Evolutionary conservation across 2,888 invertebrate species (phyloP).

Genomic region (Leptopterna dolabrata): DNA sequence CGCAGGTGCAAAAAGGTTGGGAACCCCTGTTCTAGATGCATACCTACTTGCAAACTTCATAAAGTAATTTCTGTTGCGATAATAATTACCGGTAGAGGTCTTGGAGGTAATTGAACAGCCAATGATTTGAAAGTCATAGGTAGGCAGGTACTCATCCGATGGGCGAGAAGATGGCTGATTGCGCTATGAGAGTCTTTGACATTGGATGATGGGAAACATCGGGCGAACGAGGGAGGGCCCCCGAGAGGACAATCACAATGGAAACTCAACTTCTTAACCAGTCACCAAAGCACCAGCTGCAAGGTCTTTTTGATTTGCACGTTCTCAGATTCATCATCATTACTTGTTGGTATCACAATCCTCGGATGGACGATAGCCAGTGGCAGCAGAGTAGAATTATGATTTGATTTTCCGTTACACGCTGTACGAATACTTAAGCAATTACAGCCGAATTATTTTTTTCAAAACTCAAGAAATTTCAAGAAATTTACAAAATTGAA

Average conservation of each 20-base stretch:
- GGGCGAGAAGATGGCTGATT: not conserved
- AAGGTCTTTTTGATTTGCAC: constrained; percentile 30
- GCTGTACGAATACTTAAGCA: no score
- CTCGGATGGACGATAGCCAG: not conserved
- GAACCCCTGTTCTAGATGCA: not conserved
- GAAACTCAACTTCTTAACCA: not conserved
- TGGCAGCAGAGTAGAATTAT: not conserved
- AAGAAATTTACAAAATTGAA: no score
- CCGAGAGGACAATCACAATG: constrained; percentile 28
- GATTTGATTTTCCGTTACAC: not conserved
- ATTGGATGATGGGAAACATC: constrained; percentile 7
- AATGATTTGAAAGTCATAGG: not conserved
- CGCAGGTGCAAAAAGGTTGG: no score
- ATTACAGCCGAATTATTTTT: no score
- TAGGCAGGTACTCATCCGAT: no score
- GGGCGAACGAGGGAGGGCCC: not conserved
- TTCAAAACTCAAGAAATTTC: no score
- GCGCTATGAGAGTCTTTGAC: not conserved
- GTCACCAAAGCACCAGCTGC: not conserved
- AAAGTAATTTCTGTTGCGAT: not conserved
- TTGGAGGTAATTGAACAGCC: not conserved
- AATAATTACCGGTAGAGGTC: not conserved
- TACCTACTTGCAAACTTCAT: not conserved
- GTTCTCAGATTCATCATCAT: constrained; percentile 27
- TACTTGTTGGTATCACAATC: not conserved